These are phyloP conservation scores for Athalia circularis DNA, from an alignment of 2,888 invertebrate species.

Conservation along the genomic window DNA sequence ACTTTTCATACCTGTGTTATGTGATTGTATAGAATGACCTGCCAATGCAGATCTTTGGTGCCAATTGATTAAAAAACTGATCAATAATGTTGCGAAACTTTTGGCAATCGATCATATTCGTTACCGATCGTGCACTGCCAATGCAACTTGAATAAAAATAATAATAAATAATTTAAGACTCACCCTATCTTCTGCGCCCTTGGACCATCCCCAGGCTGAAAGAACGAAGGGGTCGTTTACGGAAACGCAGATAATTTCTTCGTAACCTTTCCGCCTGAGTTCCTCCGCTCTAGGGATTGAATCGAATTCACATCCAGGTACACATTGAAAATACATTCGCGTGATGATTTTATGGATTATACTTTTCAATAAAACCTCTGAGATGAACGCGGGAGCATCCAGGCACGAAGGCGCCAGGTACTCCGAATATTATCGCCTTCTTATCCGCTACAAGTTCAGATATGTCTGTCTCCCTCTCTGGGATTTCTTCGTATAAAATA, in stretches of 20 bases:
- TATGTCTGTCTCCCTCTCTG: constrained; percentile 72
- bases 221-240: constrained; percentile 77
- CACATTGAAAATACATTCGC: background rate
- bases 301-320: background rate
- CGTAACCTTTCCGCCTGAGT: constrained; percentile 73
- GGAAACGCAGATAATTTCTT: constrained; percentile 74
- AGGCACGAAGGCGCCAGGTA: constrained; percentile 77
- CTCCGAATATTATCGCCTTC: constrained; percentile 75
- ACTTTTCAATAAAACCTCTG: constrained; percentile 73
- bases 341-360: constrained; percentile 19
- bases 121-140: too few relatives aligned
- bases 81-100: too few relatives aligned
- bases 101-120: too few relatives aligned
- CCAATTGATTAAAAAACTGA: too few relatives aligned
- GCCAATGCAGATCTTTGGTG: too few relatives aligned
- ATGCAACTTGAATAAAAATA: too few relatives aligned
- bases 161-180: background rate
- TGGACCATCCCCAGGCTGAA: constrained; percentile 74
- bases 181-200: constrained; percentile 72
- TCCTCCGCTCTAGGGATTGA: constrained; percentile 60
- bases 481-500: constrained; percentile 73
- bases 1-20: too few relatives aligned
- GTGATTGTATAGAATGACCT: too few relatives aligned
- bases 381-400: constrained; percentile 76
- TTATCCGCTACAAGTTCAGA: constrained; percentile 70